These are phyloP conservation scores for Parnassius mnemosyne DNA, from an alignment of 2,888 invertebrate species.

Conservation along the genomic window DNA sequence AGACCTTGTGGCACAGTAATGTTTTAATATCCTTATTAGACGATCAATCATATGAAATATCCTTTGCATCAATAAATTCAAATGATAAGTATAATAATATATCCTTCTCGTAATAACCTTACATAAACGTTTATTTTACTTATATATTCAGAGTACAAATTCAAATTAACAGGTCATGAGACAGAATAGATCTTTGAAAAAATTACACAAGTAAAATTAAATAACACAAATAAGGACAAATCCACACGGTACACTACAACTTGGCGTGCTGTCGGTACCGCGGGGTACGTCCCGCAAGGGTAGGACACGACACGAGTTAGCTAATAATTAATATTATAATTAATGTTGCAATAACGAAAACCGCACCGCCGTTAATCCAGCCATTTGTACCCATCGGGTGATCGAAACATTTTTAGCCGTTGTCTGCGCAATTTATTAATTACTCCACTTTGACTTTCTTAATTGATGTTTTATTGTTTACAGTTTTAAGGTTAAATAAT, in stretches of 20 bases:
- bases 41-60: no score
- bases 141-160: no score
- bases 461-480: slow-evolving; percentile 14
- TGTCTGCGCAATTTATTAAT: slow-evolving; percentile 37
- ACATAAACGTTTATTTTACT: no score
- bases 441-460: slow-evolving; percentile 36
- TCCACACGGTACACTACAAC: neutral
- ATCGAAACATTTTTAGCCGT: slow-evolving; percentile 38
- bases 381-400: slow-evolving; percentile 32
- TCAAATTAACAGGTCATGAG: no score
- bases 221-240: neutral
- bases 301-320: slow-evolving; percentile 63
- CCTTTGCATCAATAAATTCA: no score
- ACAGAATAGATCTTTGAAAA: no score
- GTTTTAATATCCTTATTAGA: no score
- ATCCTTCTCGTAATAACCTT: no score
- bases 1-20: no score
- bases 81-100: no score
- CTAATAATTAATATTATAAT: slow-evolving; percentile 80
- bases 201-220: no score
- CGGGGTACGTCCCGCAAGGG: slow-evolving; percentile 50
- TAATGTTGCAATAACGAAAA: slow-evolving; percentile 69
- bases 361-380: slow-evolving; percentile 53
- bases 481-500: neutral
- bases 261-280: slow-evolving; percentile 40